phyloP scores from a whole-genome alignment of 2,113 vertebrate species.

The Albula goreensis region DNA sequence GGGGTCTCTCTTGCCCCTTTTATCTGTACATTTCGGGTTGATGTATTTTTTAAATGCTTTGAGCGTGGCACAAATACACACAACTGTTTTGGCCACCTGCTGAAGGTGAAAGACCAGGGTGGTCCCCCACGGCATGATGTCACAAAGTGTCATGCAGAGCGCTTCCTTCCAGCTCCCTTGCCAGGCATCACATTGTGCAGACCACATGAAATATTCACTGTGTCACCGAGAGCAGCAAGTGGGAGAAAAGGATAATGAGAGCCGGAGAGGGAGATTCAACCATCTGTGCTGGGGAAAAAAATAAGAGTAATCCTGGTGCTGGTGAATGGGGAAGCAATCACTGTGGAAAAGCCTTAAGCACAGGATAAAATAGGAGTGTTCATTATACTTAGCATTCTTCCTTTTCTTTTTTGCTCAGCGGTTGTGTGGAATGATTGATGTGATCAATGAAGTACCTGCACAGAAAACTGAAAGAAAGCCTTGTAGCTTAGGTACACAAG shows the following conservation, averaged over 20 bases:
- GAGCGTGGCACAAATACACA: neutral
- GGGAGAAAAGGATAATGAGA: neutral
- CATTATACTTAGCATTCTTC: neutral
- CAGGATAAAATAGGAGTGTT: neutral
- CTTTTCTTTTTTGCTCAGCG: neutral
- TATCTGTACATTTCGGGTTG: neutral
- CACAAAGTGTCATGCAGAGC: neutral
- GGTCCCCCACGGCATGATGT: neutral
- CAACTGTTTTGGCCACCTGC: neutral
- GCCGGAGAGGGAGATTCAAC: neutral
- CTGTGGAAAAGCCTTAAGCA: neutral
- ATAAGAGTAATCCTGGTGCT: neutral
- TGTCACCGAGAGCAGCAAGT: neutral
- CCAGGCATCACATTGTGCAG: neutral
- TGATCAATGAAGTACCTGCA: neutral
- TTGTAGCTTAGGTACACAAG: conserved; percentile 1
- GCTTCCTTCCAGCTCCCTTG: neutral
- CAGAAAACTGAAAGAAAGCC: neutral
- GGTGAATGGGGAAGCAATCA: neutral
- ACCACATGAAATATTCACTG: neutral
- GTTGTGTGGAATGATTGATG: neutral
- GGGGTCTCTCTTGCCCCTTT: neutral
- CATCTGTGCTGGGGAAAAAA: conserved; percentile 1
- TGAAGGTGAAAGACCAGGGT: neutral
- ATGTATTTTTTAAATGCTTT: neutral